Conservation (phyloP, 2,888 invertebrate genomes). For the Syrphus vitripennis region DNA sequence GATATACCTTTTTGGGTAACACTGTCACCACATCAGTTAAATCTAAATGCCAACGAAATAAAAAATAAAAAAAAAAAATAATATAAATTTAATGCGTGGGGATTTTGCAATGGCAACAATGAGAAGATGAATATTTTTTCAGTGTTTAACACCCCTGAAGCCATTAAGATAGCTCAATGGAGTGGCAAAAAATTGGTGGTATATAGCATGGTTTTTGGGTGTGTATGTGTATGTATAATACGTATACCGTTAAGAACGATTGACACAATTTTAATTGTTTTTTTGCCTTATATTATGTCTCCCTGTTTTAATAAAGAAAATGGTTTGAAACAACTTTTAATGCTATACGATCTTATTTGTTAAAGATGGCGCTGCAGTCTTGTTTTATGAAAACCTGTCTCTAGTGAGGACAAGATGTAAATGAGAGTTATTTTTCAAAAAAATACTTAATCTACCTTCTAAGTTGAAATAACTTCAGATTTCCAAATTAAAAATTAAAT, state of each 20-base stretch:
- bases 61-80: neutral
- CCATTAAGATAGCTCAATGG: conserved; percentile 70
- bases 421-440: too few species aligned
- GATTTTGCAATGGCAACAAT: neutral
- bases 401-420: too few species aligned
- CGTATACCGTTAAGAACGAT: neutral
- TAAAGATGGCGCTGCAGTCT: too few species aligned
- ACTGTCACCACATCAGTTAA: neutral
- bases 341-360: too few species aligned
- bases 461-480: too few species aligned
- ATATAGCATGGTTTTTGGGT: neutral
- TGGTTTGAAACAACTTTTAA: neutral
- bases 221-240: neutral
- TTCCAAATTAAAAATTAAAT: too few species aligned
- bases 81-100: neutral
- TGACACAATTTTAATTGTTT: conserved; percentile 30
- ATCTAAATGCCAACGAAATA: neutral
- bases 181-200: conserved; percentile 50
- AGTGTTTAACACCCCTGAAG: conserved; percentile 65
- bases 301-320: neutral
- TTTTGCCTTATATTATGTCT: neutral
- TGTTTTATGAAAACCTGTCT: too few species aligned
- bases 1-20: neutral
- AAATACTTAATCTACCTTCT: too few species aligned
- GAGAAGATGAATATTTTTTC: conserved; percentile 33